Conservation (phyloP, 1,140 invertebrate species). For the Kradibia gibbosae region DNA sequence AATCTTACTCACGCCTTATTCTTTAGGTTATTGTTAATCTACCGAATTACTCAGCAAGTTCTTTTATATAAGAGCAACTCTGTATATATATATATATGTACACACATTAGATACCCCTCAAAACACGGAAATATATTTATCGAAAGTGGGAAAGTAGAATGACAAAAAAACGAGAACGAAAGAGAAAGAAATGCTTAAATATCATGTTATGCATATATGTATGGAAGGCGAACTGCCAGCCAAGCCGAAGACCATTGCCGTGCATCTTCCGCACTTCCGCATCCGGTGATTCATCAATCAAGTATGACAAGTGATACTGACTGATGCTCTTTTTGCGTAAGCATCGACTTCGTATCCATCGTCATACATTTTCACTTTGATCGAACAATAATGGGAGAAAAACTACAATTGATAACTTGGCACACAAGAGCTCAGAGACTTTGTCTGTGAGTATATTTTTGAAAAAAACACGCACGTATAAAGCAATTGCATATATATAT, state of each 20-base stretch:
- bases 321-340: conserved; percentile 52
- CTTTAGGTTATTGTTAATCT: conserved; percentile 61
- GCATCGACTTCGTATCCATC: conserved; percentile 43
- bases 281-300: conserved; percentile 54
- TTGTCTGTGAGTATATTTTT: background rate
- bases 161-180: background rate
- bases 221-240: conserved; percentile 29
- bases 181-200: conserved; percentile 4
- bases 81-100: background rate
- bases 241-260: conserved; percentile 31
- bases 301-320: conserved; percentile 59
- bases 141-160: background rate
- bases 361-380: conserved; percentile 21
- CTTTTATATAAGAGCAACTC: conserved; percentile 7
- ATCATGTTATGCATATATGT: conserved; percentile 25
- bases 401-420: conserved; percentile 19
- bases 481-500: no score
- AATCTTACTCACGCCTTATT: conserved; percentile 47
- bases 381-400: conserved; percentile 37
- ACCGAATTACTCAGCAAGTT: conserved; percentile 64
- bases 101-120: background rate
- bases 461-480: no score
- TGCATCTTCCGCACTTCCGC: conserved; percentile 40
- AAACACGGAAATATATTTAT: background rate
- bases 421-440: background rate